Evolutionary conservation across 30 jellyfish, hydroid and myxozoan species (phyloP), one percentile per base, ranked within the genome.

Genomic region (Turritopsis rubra): DNA sequence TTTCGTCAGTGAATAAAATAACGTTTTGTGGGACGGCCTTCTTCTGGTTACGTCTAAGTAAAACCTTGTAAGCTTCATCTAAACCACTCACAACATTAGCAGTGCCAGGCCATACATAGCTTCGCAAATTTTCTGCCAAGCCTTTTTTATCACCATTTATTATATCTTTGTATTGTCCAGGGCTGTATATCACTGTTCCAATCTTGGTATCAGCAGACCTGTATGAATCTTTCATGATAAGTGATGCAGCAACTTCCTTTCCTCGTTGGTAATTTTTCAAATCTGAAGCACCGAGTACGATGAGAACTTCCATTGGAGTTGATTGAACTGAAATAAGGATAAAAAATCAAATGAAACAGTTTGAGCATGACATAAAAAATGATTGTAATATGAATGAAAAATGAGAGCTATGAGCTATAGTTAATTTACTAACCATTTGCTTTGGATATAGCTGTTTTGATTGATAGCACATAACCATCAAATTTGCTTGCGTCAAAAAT

Each of bases 371-470:
- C 19, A 60, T 0, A 0, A 60, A 60, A 21, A 60, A 60, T 60
- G 21, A 60, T 60, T 60, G 21, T 23, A 60, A 18, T 60, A 18
- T 18, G 21, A 54, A 60, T 60, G 21, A 60, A 60, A 18, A 60
- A 60, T 60, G 19, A 60, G 21, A 21, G 21, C 21, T 18, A 60
- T 60, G 73, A 68, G 30, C 21, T n/a, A 68, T 22, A 23, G 9
- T 9, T n/a, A 30, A 30, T 18, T 7, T 21, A 17, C 84, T 41
- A 72, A 89, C 96, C 88, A 68, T 82, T 78, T 16, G 90, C 25
- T n/a, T 74, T 54, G 0, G 95, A 82, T 24, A 74, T 71, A 24
- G 96, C 90, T 28, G 77, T 72, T 30, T 84, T 88, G 13, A 90
- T 78, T 52, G 16, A 65, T n/a, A 70, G 24, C 21, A 82, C 70